A percentile compares a stretch with the other conserved stretches of the same genome.
phyloP scores from a whole-genome alignment of 2,888 invertebrate genomes.

The Eubasilissa splendida region DNA sequence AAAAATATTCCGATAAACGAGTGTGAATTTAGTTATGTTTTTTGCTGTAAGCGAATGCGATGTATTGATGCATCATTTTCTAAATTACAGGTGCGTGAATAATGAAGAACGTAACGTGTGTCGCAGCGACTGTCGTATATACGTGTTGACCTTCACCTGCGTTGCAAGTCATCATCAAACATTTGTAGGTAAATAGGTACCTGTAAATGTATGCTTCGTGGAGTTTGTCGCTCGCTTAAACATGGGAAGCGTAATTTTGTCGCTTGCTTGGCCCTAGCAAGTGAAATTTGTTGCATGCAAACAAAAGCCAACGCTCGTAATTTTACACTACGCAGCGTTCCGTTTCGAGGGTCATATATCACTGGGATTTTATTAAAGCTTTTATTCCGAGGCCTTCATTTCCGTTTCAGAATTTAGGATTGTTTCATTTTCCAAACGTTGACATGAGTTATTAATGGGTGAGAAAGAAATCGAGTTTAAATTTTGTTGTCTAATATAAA shows the following conservation, averaged over 20 bases:
- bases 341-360: slow-evolving; percentile 27
- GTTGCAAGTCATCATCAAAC: slow-evolving; percentile 17
- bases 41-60: too few relatives aligned
- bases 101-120: background rate
- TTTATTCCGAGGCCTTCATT: slow-evolving; percentile 27
- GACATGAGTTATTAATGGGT: slow-evolving; percentile 22
- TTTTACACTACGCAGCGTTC: slow-evolving; percentile 29
- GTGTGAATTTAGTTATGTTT: too few relatives aligned
- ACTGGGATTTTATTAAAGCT: slow-evolving; percentile 6
- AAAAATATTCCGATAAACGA: too few relatives aligned
- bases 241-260: too few relatives aligned
- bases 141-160: slow-evolving; percentile 11
- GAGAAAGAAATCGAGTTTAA: background rate
- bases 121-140: background rate
- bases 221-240: too few relatives aligned
- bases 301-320: slow-evolving; percentile 28
- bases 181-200: background rate
- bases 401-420: slow-evolving; percentile 27
- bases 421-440: slow-evolving; percentile 35
- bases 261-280: background rate
- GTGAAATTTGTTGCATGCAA: slow-evolving; percentile 15
- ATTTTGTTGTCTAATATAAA: too few relatives aligned
- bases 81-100: too few relatives aligned
- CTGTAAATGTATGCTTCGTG: too few relatives aligned
- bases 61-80: too few relatives aligned